These are phyloP conservation scores for Ceuthmochares aereus DNA, from an alignment of 2,113 vertebrate species.

Conservation along the genomic window DNA sequence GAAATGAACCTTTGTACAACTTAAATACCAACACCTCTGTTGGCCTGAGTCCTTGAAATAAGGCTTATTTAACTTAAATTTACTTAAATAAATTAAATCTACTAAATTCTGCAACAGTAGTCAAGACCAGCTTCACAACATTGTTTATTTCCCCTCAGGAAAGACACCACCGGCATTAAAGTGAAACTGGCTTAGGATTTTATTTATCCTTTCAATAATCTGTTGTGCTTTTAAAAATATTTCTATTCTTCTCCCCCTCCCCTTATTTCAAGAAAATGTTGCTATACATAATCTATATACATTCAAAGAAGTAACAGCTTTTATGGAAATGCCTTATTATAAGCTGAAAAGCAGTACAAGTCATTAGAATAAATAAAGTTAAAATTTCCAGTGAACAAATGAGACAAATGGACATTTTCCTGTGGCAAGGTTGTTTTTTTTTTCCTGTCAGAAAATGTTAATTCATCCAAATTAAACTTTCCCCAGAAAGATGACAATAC, in stretches of 20 bases:
- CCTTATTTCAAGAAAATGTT: neutral
- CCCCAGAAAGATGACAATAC: neutral
- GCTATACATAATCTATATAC: neutral
- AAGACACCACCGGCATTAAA: neutral
- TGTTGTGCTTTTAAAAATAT: neutral
- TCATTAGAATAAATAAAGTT: neutral
- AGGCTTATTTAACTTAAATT: neutral
- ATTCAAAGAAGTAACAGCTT: slow-evolving; percentile 5
- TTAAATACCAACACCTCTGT: neutral
- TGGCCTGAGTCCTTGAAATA: neutral
- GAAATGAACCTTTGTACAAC: neutral
- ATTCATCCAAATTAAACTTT: neutral
- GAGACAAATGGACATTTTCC: neutral
- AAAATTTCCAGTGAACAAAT: neutral
- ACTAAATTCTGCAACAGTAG: neutral
- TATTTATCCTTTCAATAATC: slow-evolving; percentile 1
- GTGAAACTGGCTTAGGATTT: neutral
- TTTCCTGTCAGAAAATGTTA: neutral
- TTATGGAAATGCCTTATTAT: neutral
- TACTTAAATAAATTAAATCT: neutral
- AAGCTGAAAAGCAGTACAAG: neutral
- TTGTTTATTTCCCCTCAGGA: neutral
- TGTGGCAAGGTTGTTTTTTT: neutral
- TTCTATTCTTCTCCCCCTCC: neutral
- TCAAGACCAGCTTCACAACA: neutral